Evolutionary conservation across 1,140 invertebrate species (phyloP).

Genomic region (Diabrotica virgifera): DNA sequence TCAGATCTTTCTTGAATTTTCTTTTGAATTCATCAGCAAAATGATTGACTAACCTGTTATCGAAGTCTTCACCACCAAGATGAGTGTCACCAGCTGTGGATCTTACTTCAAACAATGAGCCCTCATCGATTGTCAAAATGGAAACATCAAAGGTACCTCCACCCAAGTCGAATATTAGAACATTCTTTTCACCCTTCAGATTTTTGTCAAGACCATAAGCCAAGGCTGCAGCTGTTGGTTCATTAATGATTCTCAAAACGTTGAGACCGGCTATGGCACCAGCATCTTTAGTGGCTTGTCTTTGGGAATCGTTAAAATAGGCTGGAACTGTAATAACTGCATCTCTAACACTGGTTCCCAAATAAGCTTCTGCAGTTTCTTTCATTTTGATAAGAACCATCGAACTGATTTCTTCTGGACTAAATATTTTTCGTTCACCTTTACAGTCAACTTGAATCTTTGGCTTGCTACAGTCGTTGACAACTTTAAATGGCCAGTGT

Average conservation of each 20-base stretch:
- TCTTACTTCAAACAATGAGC: constrained; percentile 66
- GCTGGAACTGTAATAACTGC: constrained; percentile 57
- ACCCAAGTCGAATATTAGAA: constrained; percentile 56
- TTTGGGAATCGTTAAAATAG: constrained; percentile 68
- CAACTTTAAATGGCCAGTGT: constrained; percentile 53
- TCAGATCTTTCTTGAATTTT: constrained; percentile 53
- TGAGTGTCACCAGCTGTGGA: constrained; percentile 60
- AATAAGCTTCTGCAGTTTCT: constrained; percentile 57
- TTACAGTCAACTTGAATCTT: constrained; percentile 73
- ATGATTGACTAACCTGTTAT: constrained; percentile 71
- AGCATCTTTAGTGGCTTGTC: constrained; percentile 66
- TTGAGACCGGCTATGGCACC: constrained; percentile 64
- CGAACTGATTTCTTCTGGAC: constrained; percentile 71
- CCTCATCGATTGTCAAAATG: constrained; percentile 69
- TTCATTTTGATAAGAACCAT: constrained; percentile 63
- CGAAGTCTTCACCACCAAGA: constrained; percentile 74
- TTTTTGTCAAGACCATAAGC: constrained; percentile 72
- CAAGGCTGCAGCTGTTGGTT: constrained; percentile 74
- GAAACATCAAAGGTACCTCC: constrained; percentile 66
- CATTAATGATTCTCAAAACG: constrained; percentile 71
- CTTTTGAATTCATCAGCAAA: constrained; percentile 53
- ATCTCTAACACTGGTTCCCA: constrained; percentile 52
- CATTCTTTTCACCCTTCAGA: constrained; percentile 53
- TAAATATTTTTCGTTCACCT: constrained; percentile 69
- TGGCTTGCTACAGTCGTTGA: constrained; percentile 51